These are phyloP conservation scores for Penaeus monodon DNA, from an alignment of 2,888 invertebrate species.

Conservation along the genomic window DNA sequence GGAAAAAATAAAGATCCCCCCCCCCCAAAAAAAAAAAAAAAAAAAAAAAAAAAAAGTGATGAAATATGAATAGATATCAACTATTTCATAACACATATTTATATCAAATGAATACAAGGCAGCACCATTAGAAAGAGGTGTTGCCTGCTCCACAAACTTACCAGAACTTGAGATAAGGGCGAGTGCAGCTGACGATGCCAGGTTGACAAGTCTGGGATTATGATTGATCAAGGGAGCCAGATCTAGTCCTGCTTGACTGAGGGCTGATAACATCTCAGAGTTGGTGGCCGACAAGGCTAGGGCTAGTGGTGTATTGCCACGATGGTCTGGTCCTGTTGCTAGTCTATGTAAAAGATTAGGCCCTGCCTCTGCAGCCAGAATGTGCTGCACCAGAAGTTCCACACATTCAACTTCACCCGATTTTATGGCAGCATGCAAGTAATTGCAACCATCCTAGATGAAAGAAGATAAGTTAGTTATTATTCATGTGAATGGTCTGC, in stretches of 20 bases:
- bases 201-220: constrained; percentile 39
- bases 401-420: constrained; percentile 61
- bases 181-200: constrained; percentile 49
- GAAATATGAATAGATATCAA: neutral
- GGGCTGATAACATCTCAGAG: constrained; percentile 37
- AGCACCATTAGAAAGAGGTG: neutral
- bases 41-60: too few species aligned
- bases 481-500: too few species aligned
- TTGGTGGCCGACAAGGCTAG: constrained; percentile 44
- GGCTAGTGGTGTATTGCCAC: constrained; percentile 49
- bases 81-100: neutral
- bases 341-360: constrained; percentile 50
- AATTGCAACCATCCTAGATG: constrained; percentile 62
- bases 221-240: constrained; percentile 49
- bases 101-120: neutral
- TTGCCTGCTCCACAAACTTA: neutral
- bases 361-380: constrained; percentile 47
- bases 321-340: constrained; percentile 51
- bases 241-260: constrained; percentile 56
- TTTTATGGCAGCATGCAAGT: constrained; percentile 61
- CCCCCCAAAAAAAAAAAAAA: too few species aligned
- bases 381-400: constrained; percentile 52
- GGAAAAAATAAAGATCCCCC: too few species aligned
- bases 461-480: constrained; percentile 3
- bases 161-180: constrained; percentile 38